Base-by-base conservation (phyloP, 2,797 vertebrate species). In the Sebastes jordani region DNA sequence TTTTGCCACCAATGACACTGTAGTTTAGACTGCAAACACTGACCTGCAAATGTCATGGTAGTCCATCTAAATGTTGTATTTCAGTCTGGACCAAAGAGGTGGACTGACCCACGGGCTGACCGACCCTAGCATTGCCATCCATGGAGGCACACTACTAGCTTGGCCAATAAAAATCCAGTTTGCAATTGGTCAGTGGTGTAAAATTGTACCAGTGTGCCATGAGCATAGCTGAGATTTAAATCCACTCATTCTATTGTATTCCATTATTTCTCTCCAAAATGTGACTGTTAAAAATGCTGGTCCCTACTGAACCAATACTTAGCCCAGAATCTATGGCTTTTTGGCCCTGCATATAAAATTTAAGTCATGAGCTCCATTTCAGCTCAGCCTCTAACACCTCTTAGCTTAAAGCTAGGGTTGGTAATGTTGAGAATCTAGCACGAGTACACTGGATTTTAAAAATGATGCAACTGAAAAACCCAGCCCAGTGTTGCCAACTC, bases 71-170 rank as follows among this genome's bases (percentile, higher is more conserved):
- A 0, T 0, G 20, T 68, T 34, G 32, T 16, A 68, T 54, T 54
- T 67, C 27, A 67, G 65, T n/a, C 38, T 65, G 14, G 22, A 46
- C 36, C 5, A 64, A 42, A 42, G 14, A 27, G 13, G 38, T 42
- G 38, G 38, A 42, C 38, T 42, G 38, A 0, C 38, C 38, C 0
- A 42, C 5, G 0, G 38, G 38, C 38, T 42, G 38, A 42, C 13
- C 13, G 5, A 14, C 38, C 38, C 13, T 42, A 42, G 38, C 38
- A 42, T 42, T 42, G 38, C 13, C 38, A 42, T 42, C 38, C 38
- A 42, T 6, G 38, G 13, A 49, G 46, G 46, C 18, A 29, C 64
- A 66, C 4, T 2, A 10, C 25, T 29, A 52, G 10, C 22, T 16
- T 14, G 13, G 13, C 38, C 18, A 30, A 52, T 52, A 22, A 3